A percentile compares a stretch with the other conserved stretches of the same genome.
These are phyloP conservation scores for Smutsia temminckii DNA, from an alignment of 2,797 vertebrate genomes.

Conservation along the genomic window DNA sequence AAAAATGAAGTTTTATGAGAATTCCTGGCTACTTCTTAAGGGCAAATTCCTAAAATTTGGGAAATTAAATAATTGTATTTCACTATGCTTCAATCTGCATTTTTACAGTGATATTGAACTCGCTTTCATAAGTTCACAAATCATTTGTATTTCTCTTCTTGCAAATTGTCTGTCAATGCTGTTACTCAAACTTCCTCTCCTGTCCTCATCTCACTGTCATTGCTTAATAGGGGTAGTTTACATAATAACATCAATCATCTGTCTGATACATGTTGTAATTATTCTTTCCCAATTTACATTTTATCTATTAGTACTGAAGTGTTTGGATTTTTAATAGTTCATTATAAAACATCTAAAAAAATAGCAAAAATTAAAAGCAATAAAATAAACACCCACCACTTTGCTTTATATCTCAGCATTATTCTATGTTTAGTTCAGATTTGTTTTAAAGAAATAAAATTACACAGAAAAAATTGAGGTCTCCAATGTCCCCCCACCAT, in stretches of 20 bases:
- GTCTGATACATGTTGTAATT: not conserved
- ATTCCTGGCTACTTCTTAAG: not conserved
- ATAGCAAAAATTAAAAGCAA: not conserved
- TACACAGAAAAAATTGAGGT: not conserved
- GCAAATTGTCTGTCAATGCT: not conserved
- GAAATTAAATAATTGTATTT: not conserved
- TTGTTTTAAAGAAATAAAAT: constrained; percentile 13
- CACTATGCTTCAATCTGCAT: not conserved
- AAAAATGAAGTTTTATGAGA: not conserved
- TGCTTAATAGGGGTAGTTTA: not conserved
- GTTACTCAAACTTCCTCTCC: not conserved
- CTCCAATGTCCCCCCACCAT: not conserved
- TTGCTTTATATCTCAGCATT: not conserved
- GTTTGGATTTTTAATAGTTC: not conserved
- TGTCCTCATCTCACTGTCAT: not conserved
- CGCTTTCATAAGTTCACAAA: not conserved
- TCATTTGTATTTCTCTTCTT: not conserved
- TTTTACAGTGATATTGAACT: not conserved
- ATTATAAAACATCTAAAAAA: not conserved
- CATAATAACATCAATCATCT: not conserved
- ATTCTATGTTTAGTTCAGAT: not conserved
- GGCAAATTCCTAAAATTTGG: not conserved
- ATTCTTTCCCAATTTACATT: not conserved
- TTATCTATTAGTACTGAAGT: not conserved
- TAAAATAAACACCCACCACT: not conserved